phyloP scores from a whole-genome alignment of 2,888 invertebrate genomes.

The Thereva unica region DNA sequence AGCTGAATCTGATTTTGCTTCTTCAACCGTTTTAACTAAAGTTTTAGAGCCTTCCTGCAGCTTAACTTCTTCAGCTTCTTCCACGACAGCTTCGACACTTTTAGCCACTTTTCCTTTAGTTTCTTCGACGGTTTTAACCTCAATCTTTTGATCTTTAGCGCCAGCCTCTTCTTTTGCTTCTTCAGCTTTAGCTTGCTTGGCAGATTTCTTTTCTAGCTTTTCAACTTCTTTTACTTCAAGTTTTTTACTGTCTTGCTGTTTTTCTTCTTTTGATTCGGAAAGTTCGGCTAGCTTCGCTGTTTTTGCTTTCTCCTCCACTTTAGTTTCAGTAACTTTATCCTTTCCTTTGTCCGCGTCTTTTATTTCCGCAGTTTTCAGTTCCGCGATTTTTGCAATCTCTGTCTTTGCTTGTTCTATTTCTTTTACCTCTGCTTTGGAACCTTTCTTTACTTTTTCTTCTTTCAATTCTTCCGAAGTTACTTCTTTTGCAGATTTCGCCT shows the following conservation, averaged over 20 bases:
- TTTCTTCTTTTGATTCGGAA: too few species aligned
- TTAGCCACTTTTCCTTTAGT: not conserved
- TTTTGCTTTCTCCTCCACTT: constrained; percentile 37
- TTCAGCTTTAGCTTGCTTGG: constrained; percentile 15
- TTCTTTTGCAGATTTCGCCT: not conserved
- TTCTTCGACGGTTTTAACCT: not conserved
- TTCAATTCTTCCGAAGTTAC: constrained; percentile 17
- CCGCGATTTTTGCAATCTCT: not conserved
- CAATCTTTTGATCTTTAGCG: too few species aligned
- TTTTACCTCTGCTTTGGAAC: constrained; percentile 41
- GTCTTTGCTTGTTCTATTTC: constrained; percentile 17
- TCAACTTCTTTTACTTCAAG: too few species aligned
- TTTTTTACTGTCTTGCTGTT: too few species aligned
- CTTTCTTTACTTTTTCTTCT: constrained; percentile 18
- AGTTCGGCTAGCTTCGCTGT: not conserved
- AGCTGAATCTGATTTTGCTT: not conserved
- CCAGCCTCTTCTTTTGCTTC: constrained; percentile 41
- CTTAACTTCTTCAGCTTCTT: not conserved
- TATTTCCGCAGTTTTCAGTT: constrained; percentile 9
- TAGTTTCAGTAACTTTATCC: too few species aligned
- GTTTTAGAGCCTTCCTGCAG: not conserved
- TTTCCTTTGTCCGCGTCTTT: too few species aligned
- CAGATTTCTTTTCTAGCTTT: too few species aligned
- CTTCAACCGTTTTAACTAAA: constrained; percentile 8
- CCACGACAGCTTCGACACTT: constrained; percentile 4